These are phyloP conservation scores for Aphidoletes aphidimyza DNA, from an alignment of 2,888 invertebrate species.

Conservation along the genomic window DNA sequence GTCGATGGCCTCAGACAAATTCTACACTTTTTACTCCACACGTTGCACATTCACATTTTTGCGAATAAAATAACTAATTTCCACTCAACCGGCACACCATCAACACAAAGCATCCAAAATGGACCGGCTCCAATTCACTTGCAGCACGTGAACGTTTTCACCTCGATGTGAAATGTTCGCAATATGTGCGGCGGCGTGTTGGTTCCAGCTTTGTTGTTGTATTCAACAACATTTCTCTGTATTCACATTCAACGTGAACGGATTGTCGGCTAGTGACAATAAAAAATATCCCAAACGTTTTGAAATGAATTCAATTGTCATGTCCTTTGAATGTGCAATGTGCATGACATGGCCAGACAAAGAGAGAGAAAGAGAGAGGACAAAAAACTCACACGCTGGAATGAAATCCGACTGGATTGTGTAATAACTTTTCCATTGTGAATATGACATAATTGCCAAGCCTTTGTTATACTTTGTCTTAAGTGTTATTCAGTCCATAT, in stretches of 20 bases:
- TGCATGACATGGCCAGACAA: neutral
- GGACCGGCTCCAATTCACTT: no score
- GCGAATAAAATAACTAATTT: neutral
- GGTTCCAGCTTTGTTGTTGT: no score
- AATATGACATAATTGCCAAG: conserved; percentile 26
- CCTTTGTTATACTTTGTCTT: conserved; percentile 43
- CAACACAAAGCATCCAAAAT: no score
- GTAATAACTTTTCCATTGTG: conserved; percentile 31
- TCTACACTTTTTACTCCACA: neutral
- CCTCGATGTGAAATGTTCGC: no score
- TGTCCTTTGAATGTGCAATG: neutral
- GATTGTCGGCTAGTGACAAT: no score
- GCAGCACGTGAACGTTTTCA: no score
- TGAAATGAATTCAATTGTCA: conserved; percentile 3
- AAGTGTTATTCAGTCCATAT: neutral
- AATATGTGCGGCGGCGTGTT: no score
- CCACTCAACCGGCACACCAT: no score
- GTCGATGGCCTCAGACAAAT: no score
- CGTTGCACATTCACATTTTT: neutral
- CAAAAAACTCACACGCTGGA: neutral
- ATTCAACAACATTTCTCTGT: no score
- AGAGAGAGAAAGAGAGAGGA: neutral
- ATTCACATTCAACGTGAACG: no score
- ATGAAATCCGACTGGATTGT: neutral
- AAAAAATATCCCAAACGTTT: neutral